Percentiles rank a stretch among this genome's conserved stretches.
phyloP scores from a whole-genome alignment of 2,797 vertebrate genomes.

The Buceros bicornis region DNA sequence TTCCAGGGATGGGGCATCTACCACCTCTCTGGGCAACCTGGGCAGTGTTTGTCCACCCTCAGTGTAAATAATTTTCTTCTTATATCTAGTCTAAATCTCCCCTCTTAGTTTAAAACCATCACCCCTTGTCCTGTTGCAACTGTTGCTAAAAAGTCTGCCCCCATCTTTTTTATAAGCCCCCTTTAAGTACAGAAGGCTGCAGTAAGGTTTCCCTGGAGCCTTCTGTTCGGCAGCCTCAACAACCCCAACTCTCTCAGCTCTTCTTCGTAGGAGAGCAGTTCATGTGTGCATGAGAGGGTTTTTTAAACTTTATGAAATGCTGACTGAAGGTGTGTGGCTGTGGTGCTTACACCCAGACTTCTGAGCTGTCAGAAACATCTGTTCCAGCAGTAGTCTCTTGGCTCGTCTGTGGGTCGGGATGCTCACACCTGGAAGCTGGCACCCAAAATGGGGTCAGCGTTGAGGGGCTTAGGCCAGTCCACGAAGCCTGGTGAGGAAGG shows the following conservation, averaged over 20 bases:
- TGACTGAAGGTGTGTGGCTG: rapidly evolving
- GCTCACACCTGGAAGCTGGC: neutral
- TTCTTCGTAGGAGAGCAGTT: neutral
- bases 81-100: neutral
- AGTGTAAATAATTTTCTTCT: neutral
- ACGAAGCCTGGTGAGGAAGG: neutral
- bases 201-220: neutral
- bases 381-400: rapidly evolving
- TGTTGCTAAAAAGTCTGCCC: neutral
- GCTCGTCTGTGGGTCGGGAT: neutral
- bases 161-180: neutral
- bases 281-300: rapidly evolving
- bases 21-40: neutral
- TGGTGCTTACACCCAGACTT: neutral
- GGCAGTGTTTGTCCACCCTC: neutral
- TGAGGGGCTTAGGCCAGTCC: neutral
- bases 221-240: neutral
- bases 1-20: no score
- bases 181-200: neutral
- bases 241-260: neutral
- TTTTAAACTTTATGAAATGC: rapidly evolving
- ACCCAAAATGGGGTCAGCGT: neutral
- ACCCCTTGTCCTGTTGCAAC: neutral
- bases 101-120: neutral
- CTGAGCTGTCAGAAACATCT: rapidly evolving